Evolutionary conservation across 2,113 vertebrate genomes (phyloP).

Genomic region (Ophiodon elongatus): DNA sequence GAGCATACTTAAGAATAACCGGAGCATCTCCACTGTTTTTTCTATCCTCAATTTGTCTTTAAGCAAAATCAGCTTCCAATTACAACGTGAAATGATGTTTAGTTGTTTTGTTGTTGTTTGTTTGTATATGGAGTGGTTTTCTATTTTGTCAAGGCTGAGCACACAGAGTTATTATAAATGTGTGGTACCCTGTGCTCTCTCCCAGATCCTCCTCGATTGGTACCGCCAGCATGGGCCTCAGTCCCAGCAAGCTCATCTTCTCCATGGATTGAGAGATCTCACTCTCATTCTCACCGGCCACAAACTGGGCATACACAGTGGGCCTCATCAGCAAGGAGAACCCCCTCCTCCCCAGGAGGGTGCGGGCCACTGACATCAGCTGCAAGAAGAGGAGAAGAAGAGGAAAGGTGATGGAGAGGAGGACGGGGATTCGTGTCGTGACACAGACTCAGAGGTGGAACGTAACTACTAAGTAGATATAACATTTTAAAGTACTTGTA

Average conservation of each 20-base stretch:
- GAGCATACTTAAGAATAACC: not conserved
- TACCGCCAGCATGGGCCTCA: conserved; percentile 91
- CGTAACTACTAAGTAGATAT: not conserved
- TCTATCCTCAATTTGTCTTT: not conserved
- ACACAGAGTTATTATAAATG: not conserved
- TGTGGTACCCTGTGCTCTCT: conserved; percentile 77
- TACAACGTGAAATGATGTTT: not conserved
- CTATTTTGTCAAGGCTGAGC: not conserved
- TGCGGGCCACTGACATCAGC: conserved; percentile 83
- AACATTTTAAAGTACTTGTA: not conserved
- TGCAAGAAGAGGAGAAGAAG: conserved; percentile 54
- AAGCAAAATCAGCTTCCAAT: not conserved
- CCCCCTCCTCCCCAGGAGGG: conserved; percentile 81
- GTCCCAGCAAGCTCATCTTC: conserved; percentile 84
- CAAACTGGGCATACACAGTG: conserved; percentile 91
- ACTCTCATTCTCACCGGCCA: conserved; percentile 87
- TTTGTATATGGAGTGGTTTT: not conserved
- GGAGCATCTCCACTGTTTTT: not conserved
- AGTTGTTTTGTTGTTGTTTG: not conserved
- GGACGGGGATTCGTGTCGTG: not conserved
- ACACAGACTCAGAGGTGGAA: not conserved
- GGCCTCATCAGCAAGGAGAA: conserved; percentile 82
- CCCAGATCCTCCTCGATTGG: conserved; percentile 92
- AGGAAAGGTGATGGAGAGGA: not conserved
- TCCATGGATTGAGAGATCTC: conserved; percentile 86